Evolutionary conservation across 2,888 invertebrate species (phyloP).

Genomic region (Cheilosia vulpina): DNA sequence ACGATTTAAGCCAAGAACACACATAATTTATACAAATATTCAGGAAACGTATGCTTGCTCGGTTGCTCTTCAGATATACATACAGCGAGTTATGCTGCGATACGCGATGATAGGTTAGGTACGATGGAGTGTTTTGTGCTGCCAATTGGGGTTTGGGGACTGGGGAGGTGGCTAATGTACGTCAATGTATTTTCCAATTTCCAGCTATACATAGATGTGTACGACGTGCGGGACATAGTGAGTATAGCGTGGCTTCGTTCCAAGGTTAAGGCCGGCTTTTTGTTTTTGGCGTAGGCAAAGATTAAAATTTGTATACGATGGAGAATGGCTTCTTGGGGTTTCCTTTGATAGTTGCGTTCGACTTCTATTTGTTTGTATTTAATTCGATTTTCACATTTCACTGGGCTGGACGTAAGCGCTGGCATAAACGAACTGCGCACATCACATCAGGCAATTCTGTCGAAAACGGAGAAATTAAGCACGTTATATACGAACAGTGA

Average conservation of each 20-base stretch:
- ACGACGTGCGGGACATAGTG: constrained; percentile 3
- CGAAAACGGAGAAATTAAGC: no score
- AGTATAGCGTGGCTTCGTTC: neutral
- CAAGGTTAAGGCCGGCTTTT: constrained; percentile 74
- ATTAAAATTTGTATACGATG: neutral
- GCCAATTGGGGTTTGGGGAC: no score
- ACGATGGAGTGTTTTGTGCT: no score
- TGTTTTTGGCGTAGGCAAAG: constrained; percentile 9
- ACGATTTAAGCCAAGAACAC: constrained; percentile 70
- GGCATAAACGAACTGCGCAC: constrained; percentile 11
- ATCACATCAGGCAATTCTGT: neutral
- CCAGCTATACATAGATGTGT: constrained; percentile 42
- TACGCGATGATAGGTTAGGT: neutral
- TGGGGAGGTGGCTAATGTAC: constrained; percentile 9
- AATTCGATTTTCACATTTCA: neutral
- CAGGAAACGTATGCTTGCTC: constrained; percentile 63
- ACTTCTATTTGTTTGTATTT: constrained; percentile 3
- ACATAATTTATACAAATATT: constrained; percentile 56
- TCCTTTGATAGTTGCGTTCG: neutral
- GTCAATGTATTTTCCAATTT: constrained; percentile 51
- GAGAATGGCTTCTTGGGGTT: constrained; percentile 42
- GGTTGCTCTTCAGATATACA: constrained; percentile 23
- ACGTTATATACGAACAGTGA: no score
- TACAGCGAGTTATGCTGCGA: neutral
- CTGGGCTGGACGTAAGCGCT: neutral